phyloP scores from a whole-genome alignment of 2,888 invertebrate species.

The Dendrolimus houi region DNA sequence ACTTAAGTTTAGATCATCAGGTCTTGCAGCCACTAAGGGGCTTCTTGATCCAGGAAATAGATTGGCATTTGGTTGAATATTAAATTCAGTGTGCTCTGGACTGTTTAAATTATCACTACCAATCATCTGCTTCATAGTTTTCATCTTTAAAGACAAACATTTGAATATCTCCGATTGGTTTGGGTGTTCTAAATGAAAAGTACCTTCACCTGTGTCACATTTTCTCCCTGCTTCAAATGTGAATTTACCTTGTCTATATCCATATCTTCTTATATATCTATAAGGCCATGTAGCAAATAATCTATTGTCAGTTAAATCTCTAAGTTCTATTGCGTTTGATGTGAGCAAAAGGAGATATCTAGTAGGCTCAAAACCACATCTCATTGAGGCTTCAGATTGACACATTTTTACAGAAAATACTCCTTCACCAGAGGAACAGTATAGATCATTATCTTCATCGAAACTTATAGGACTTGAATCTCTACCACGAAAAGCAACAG shows the following conservation, averaged over 20 bases:
- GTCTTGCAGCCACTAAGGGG: conserved; percentile 81
- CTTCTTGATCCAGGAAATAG: conserved; percentile 90
- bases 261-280: conserved; percentile 88
- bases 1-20: conserved; percentile 65
- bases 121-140: conserved; percentile 89
- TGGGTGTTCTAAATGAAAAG: conserved; percentile 86
- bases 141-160: conserved; percentile 89
- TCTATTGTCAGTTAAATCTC: conserved; percentile 79
- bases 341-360: conserved; percentile 85
- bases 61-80: conserved; percentile 83
- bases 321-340: conserved; percentile 83
- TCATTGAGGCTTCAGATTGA: conserved; percentile 85
- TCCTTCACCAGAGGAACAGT: conserved; percentile 90
- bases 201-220: conserved; percentile 90
- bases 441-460: conserved; percentile 93
- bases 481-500: conserved; percentile 86
- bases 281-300: conserved; percentile 89
- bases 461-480: conserved; percentile 77
- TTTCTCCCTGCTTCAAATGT: conserved; percentile 93
- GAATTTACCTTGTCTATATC: conserved; percentile 90
- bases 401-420: conserved; percentile 86
- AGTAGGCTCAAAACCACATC: conserved; percentile 83
- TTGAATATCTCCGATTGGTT: conserved; percentile 90
- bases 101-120: conserved; percentile 80
- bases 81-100: conserved; percentile 82